phyloP scores from a whole-genome alignment of 2,888 invertebrate genomes.

The Timandra comae region DNA sequence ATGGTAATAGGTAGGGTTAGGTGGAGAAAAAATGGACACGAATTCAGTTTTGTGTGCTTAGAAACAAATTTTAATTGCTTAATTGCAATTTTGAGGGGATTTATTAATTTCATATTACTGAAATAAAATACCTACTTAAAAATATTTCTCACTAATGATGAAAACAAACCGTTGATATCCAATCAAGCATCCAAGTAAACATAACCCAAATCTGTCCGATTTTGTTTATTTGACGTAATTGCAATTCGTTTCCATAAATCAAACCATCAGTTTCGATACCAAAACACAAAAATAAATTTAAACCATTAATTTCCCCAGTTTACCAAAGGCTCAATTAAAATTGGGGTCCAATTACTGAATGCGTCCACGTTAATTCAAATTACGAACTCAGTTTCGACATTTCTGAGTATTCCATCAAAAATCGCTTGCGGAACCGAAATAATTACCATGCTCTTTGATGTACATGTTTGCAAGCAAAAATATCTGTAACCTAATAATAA shows the following conservation, averaged over 20 bases:
- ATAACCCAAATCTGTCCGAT: neutral
- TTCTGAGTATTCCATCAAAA: conserved; percentile 5
- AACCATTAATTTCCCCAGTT: conserved; percentile 2
- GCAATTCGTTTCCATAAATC: too few relatives aligned
- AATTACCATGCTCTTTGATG: neutral
- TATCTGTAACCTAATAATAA: neutral
- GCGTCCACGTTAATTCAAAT: conserved; percentile 15
- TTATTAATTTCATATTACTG: too few relatives aligned
- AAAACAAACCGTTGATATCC: too few relatives aligned
- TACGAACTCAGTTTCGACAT: conserved; percentile 9
- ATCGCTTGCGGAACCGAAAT: conserved; percentile 3
- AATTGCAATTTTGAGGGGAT: too few relatives aligned
- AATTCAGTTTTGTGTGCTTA: too few relatives aligned
- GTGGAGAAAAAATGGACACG: too few relatives aligned
- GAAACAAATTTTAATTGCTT: too few relatives aligned
- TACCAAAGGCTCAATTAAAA: conserved; percentile 13
- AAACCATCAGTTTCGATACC: neutral
- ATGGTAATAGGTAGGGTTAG: too few relatives aligned
- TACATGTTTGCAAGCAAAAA: neutral
- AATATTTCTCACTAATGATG: too few relatives aligned
- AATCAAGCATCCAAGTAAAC: too few relatives aligned
- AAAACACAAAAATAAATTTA: conserved; percentile 2
- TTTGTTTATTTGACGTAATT: conserved; percentile 1
- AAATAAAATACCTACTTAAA: too few relatives aligned
- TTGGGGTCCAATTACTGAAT: conserved; percentile 15